Base-by-base conservation (phyloP, 2,113 vertebrate genomes). In the Cavia porcellus region DNA sequence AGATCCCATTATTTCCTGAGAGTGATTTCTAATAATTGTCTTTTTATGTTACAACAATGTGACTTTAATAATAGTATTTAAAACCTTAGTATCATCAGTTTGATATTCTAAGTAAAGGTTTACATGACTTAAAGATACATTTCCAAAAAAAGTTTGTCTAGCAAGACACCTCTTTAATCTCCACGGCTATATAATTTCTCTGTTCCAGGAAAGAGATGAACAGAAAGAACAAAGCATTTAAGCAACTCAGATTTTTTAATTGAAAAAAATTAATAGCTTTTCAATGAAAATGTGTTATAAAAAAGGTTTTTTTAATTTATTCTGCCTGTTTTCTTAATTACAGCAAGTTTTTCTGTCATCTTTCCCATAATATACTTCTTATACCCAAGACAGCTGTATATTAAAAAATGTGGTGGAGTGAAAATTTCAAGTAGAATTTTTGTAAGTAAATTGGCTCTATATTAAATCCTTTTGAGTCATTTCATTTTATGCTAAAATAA, bases 401-500 rank as follows among this genome's bases (percentile, higher is more conserved):
- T 32, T 42, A 25, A 25, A 55, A 91, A 94, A 64, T 13, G 45
- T 75, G 14, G 38, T 82, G 15, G 19, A 64, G 55, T 97, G 87
- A 98, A 93, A 89, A 83, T 83, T 86, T 6, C 81, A 97, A 89
- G 91, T 55, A 83, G 86, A 97, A 81, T 30, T 0, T 55, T 95
- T 96, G 24, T 86, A 92, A 98, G 88, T 98, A 80, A 93, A 84
- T 47, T 89, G 86, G 70, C 93, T 50, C 11, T 64, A 0, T 93
- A 83, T 97, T 96, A 95, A 98, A 97, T 98, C 89, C 80, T 98
- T 96, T 14, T 6, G 11, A 93, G 86, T 95, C 92, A 45, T 74
- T 96, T 98, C 82, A 62, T 98, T 98, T 98, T 97, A 93, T 97
- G 91, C 52, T 96, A 91, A 97, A 97, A 11, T 96, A 89, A 95